A percentile compares a stretch with the other conserved stretches of the same genome.
These are phyloP conservation scores for Corythornis cristatus DNA, from an alignment of 2,113 vertebrate genomes.

Conservation along the genomic window DNA sequence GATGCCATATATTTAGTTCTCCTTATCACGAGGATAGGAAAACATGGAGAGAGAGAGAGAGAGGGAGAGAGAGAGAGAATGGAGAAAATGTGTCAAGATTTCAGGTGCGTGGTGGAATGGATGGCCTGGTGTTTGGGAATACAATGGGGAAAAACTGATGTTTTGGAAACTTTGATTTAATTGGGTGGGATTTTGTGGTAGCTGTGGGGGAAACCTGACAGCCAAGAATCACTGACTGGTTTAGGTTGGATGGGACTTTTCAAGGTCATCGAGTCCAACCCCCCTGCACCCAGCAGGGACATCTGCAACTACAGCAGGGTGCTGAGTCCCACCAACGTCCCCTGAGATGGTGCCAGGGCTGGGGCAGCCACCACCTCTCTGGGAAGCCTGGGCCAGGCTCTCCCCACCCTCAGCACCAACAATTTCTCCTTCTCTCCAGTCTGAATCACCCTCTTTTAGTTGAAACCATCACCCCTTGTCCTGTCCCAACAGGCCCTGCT, in stretches of 20 bases:
- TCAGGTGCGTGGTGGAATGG: neutral
- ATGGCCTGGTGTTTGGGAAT: neutral
- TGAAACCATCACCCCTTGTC: neutral
- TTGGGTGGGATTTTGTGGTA: rapidly evolving
- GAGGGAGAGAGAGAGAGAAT: neutral
- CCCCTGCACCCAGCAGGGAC: no score
- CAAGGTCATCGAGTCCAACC: neutral
- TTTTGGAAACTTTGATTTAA: rapidly evolving
- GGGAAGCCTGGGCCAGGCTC: no score
- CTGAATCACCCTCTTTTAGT: neutral
- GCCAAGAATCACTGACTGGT: neutral
- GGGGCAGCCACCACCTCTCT: neutral
- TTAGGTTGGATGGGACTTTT: neutral
- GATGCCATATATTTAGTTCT: rapidly evolving
- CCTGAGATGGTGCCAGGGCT: neutral
- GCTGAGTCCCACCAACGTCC: neutral
- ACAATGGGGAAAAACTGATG: rapidly evolving
- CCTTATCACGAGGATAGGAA: rapidly evolving
- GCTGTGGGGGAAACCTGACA: neutral
- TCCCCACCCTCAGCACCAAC: no score
- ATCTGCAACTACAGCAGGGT: neutral
- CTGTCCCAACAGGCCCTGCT: no score
- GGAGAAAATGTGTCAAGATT: rapidly evolving
- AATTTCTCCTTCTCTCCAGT: no score
- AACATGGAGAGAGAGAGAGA: neutral